Base-by-base conservation (phyloP, 2,888 invertebrate genomes). In the Drosophila neonasuta region DNA sequence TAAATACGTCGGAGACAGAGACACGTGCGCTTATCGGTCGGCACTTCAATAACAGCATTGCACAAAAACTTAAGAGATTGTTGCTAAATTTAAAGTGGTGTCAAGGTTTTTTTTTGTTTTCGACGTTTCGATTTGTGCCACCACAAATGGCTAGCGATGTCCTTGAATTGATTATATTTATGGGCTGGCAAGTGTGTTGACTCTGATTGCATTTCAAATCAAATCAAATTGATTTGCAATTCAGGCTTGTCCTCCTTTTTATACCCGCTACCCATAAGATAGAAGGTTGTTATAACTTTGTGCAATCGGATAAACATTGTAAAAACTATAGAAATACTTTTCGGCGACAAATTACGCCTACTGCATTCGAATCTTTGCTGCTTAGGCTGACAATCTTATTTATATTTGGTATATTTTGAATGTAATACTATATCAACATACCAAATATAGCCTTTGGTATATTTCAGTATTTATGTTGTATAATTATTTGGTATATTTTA, bases 151-250 rank as follows among this genome's bases (percentile, higher is more conserved):
- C 34, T 34, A 36, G 34, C n/a, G 36, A 39, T 60, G 52, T 48
- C 60, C 55, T 54, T 55, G 49, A 13, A 13, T 11, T 4, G 15
- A 9, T 24, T 11, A 39, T 59, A 39, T 64, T 51, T 51, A 58
- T 59, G 41, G 11, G 29, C 52, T 48, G 51, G 20, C 20, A 39
- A 32, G 32, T 17, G 44, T 36, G 45, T 10, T 34, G 41, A 7
- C 24, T 60, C 44, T 36, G 54, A 75, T 71, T 60, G 52, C 76
- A 71, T 63, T 55, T 55, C 13, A 41, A 55, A 61, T 61, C 50
- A 60, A 67, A 62, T 66, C 34, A 52, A 71, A 71, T 71, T 71
- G 62, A 74, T 63, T 73, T 60, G 52, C 57, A 50, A 59, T 50
- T 51, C 24, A 24, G 6, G 24, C 24, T 24, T 24, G 24, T 24